Evolutionary conservation across 2,888 invertebrate genomes (phyloP).

Genomic region (Heterodera filipjevi): DNA sequence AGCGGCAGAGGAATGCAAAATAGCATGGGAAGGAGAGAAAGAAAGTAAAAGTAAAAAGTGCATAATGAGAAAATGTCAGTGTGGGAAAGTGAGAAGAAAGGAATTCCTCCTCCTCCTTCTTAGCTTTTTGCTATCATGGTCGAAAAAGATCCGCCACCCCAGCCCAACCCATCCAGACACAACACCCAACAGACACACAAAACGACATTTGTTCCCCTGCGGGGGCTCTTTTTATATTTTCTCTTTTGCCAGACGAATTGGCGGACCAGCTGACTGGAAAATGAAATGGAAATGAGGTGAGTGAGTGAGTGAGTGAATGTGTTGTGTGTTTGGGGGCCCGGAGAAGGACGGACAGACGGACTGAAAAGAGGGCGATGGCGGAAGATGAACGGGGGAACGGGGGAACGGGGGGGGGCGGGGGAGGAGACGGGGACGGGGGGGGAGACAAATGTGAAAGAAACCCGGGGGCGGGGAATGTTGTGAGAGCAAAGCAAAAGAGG

Average conservation of each 20-base stretch:
- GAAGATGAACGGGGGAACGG: neutral
- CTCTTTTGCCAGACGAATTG: conserved; percentile 8
- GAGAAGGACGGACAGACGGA: neutral
- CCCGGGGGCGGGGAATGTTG: no score
- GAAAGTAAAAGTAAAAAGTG: neutral
- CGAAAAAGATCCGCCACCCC: neutral
- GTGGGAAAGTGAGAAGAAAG: neutral
- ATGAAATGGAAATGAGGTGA: neutral
- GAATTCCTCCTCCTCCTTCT: neutral
- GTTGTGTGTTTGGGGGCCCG: neutral
- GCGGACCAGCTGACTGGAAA: conserved; percentile 7
- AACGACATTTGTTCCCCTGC: conserved; percentile 2
- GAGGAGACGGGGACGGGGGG: no score
- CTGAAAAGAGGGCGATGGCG: neutral
- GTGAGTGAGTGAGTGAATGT: neutral
- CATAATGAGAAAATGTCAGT: neutral
- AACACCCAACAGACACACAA: neutral
- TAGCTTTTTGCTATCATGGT: no score
- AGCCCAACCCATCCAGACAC: neutral
- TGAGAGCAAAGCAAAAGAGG: no score
- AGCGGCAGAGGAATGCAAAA: no score
- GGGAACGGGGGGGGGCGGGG: no score
- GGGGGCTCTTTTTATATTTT: neutral
- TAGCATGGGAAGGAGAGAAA: no score
- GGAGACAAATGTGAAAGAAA: no score